phyloP scores from a whole-genome alignment of 2,797 vertebrate species.

The Sylvia borin region DNA sequence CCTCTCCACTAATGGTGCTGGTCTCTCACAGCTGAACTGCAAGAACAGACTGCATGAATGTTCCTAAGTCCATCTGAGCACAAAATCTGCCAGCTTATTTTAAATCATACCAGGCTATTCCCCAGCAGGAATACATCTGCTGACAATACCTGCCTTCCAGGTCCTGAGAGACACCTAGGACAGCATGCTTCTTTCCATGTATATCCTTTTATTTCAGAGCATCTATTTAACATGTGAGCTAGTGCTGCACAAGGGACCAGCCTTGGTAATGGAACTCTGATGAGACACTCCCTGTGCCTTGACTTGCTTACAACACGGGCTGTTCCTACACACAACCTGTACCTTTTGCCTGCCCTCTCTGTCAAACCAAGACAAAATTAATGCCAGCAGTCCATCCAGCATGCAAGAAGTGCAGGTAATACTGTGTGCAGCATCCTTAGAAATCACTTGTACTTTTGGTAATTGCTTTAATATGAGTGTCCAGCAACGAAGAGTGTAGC shows the following conservation, averaged over 20 bases:
- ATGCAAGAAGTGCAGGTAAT: not conserved
- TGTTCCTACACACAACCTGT: not conserved
- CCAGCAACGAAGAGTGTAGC: not conserved
- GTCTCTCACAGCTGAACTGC: conserved; percentile 44
- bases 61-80: conserved; percentile 59
- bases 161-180: not conserved
- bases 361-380: not conserved
- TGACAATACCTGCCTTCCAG: conserved; percentile 19
- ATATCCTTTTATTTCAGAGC: not conserved
- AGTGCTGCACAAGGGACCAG: not conserved
- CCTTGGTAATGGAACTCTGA: not conserved
- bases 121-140: not conserved
- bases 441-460: not conserved
- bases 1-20: not conserved
- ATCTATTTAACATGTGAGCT: not conserved
- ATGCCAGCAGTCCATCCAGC: not conserved
- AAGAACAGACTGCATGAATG: not conserved
- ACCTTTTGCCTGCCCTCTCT: not conserved
- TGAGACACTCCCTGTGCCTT: not conserved
- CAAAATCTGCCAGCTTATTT: conserved; percentile 44
- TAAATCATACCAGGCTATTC: not conserved
- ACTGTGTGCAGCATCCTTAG: not conserved
- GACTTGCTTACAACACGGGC: not conserved
- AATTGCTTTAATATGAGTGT: not conserved
- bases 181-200: not conserved